These are phyloP conservation scores for Pimephales promelas DNA, from an alignment of 2,113 vertebrate species.

Conservation along the genomic window DNA sequence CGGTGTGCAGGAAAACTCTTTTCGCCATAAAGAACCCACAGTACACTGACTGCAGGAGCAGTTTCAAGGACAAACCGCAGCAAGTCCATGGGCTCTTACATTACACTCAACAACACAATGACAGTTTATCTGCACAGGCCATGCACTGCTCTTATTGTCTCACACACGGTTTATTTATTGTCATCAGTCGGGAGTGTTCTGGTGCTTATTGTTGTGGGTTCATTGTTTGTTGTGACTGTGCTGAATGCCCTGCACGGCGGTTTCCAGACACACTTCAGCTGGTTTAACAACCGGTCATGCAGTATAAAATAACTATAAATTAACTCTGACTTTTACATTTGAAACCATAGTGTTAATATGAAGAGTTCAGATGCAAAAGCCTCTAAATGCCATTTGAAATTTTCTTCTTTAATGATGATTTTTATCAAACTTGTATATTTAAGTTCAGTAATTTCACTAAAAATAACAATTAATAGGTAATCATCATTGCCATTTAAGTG, in stretches of 20 bases:
- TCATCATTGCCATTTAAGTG: too few relatives aligned
- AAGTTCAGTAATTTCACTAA: too few relatives aligned
- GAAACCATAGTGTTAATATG: neutral
- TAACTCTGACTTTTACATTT: neutral
- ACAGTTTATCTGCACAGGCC: neutral
- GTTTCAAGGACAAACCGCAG: neutral
- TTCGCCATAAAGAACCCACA: neutral
- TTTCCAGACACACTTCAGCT: neutral
- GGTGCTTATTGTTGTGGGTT: neutral
- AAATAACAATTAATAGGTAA: too few relatives aligned
- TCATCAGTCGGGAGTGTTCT: neutral
- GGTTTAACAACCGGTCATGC: neutral
- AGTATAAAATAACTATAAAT: neutral
- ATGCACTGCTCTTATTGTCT: constrained; percentile 1
- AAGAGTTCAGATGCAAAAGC: too few relatives aligned
- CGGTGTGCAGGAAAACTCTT: neutral
- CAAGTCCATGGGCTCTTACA: neutral
- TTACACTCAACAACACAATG: neutral
- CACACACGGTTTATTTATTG: neutral
- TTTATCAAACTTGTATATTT: too few relatives aligned
- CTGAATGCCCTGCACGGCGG: neutral
- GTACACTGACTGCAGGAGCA: neutral
- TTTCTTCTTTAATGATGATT: too few relatives aligned
- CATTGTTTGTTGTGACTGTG: neutral
- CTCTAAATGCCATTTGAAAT: too few relatives aligned